These are phyloP conservation scores for Nyctibius bracteatus DNA, from an alignment of 2,113 vertebrate genomes.

Conservation along the genomic window DNA sequence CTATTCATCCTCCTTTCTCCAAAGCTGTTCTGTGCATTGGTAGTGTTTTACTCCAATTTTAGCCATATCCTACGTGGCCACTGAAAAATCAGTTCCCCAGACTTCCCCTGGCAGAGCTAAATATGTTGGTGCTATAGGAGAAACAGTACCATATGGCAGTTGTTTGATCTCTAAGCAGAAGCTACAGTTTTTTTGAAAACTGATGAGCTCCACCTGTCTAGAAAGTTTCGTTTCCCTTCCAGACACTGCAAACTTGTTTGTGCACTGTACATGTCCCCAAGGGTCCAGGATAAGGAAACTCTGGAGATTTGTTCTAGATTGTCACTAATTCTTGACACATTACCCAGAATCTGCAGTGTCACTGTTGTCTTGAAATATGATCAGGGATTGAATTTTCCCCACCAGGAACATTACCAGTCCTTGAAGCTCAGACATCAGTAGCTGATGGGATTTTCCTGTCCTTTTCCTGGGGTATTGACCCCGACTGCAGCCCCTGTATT, in stretches of 20 bases:
- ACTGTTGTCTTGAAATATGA: neutral
- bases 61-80: neutral
- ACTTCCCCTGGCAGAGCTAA: constrained; percentile 5
- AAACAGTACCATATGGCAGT: constrained; percentile 38
- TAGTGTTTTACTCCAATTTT: neutral
- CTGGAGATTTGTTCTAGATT: neutral
- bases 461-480: neutral
- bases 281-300: neutral
- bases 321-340: neutral
- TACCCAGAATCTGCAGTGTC: neutral
- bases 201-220: constrained; percentile 11
- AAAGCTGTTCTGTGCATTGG: neutral
- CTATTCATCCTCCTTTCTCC: neutral
- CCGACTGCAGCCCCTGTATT: neutral
- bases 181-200: neutral
- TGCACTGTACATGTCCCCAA: neutral
- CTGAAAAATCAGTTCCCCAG: neutral
- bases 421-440: neutral
- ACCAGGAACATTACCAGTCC: neutral
- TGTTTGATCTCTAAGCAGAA: constrained; percentile 42
- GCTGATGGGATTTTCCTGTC: neutral
- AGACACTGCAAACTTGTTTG: neutral
- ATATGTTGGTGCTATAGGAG: constrained; percentile 38
- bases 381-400: neutral
- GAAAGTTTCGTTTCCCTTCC: neutral